phyloP scores from a whole-genome alignment of 2,888 invertebrate species.

The Drosophila diplacantha region DNA sequence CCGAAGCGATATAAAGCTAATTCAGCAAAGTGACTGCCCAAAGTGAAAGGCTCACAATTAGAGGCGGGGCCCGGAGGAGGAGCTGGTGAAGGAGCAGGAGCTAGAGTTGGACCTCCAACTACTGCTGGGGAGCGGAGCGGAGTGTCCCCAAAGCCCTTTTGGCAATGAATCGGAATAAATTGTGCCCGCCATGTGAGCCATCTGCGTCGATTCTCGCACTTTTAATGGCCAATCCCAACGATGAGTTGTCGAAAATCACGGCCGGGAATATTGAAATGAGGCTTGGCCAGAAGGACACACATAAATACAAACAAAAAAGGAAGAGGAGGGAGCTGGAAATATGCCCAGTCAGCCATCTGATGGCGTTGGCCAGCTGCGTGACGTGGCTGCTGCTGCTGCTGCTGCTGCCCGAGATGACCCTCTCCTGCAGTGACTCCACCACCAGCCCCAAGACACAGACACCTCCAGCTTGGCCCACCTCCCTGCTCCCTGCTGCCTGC shows the following conservation, averaged over 20 bases:
- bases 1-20: constrained; percentile 29
- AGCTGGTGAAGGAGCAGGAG: not conserved
- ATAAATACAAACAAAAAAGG: constrained; percentile 1
- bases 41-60: constrained; percentile 34
- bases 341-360: constrained; percentile 54
- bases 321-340: constrained; percentile 1
- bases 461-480: not conserved
- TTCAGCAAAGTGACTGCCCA: constrained; percentile 37
- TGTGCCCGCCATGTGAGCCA: constrained; percentile 20
- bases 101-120: not conserved
- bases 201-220: constrained; percentile 34
- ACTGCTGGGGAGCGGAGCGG: not conserved
- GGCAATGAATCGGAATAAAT: constrained; percentile 33
- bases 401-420: constrained; percentile 19
- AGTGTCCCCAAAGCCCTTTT: constrained; percentile 22
- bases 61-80: not conserved
- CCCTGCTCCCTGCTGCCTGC: not conserved
- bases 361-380: constrained; percentile 33
- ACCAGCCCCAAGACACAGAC: constrained; percentile 9
- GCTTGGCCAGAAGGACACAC: constrained; percentile 1
- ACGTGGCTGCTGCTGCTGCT: constrained; percentile 32
- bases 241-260: constrained; percentile 56
- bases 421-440: constrained; percentile 3
- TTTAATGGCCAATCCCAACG: constrained; percentile 55
- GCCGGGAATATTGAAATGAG: constrained; percentile 54